These are phyloP conservation scores for Podarcis raffonei DNA, from an alignment of 2,113 vertebrate genomes.

Conservation along the genomic window DNA sequence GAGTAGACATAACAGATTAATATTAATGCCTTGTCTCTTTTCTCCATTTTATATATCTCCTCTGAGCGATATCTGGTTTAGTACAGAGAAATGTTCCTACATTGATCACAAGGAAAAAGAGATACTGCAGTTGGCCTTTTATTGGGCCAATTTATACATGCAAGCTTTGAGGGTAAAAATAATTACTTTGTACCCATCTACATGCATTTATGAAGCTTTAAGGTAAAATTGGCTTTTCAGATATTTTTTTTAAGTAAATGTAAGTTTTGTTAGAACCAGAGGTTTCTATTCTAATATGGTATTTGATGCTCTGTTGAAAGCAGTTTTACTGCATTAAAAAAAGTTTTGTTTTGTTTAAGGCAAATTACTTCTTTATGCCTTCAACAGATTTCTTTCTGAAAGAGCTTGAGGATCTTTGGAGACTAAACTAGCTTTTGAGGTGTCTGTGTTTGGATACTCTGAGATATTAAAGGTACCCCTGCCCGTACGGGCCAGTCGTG, in stretches of 20 bases:
- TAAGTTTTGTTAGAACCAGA: not conserved
- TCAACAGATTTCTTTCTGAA: not conserved
- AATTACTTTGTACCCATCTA: conserved; percentile 18
- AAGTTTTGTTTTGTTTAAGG: not conserved
- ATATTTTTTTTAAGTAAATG: not conserved
- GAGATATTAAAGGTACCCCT: no score
- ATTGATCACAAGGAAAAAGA: not conserved
- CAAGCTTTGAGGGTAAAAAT: conserved; percentile 5
- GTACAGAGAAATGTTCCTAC: not conserved
- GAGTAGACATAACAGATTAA: not conserved
- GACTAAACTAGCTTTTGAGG: not conserved
- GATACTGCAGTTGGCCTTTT: not conserved
- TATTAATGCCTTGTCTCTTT: not conserved
- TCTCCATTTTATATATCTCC: not conserved
- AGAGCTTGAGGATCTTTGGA: not conserved
- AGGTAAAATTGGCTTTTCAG: not conserved
- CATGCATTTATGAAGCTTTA: not conserved
- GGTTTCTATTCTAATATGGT: not conserved
- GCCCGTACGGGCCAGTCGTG: no score
- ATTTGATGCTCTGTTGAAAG: not conserved
- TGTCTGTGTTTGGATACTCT: not conserved
- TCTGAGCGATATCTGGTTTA: not conserved
- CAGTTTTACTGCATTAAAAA: not conserved
- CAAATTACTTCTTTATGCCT: not conserved
- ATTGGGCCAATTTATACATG: not conserved